Conservation (phyloP, 2,888 invertebrate genomes). For the Caenorhabditis wallacei region DNA sequence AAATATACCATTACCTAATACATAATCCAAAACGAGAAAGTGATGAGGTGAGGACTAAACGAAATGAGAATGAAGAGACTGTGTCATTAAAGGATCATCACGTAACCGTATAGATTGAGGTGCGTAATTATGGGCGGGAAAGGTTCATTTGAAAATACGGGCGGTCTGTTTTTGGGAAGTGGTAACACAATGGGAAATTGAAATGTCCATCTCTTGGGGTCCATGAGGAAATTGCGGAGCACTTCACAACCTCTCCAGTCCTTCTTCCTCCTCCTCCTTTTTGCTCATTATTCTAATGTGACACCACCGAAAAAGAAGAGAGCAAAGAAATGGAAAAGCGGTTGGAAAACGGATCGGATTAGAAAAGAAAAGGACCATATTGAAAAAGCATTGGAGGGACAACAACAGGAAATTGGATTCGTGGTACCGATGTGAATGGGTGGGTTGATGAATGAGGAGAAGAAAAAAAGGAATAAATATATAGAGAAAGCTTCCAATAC, state of each 20-base stretch:
- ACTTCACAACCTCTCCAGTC: constrained; percentile 46
- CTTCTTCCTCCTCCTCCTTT: constrained; percentile 20
- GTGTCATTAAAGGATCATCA: constrained; percentile 61
- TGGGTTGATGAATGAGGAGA: constrained; percentile 12
- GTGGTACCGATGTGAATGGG: neutral
- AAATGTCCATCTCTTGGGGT: constrained; percentile 12
- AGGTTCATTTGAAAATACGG: constrained; percentile 31
- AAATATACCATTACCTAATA: constrained; percentile 24
- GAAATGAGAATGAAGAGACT: constrained; percentile 3
- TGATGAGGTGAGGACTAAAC: neutral
- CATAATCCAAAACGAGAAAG: constrained; percentile 1
- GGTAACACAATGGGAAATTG: constrained; percentile 31
- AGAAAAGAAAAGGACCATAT: constrained; percentile 41
- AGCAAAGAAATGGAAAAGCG: constrained; percentile 25
- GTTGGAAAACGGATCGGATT: constrained; percentile 53
- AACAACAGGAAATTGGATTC: constrained; percentile 55
- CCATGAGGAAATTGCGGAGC: constrained; percentile 59
- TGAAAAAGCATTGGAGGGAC: constrained; percentile 36
- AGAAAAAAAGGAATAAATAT: neutral
- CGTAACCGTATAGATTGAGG: constrained; percentile 46
- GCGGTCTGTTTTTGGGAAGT: constrained; percentile 14
- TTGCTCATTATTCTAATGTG: constrained; percentile 65
- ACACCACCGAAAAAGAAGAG: constrained; percentile 32
- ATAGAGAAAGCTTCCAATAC: neutral
- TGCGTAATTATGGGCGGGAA: constrained; percentile 45